These are phyloP conservation scores for Trematocara macrostoma DNA, from an alignment of 2,113 vertebrate genomes.

Conservation along the genomic window DNA sequence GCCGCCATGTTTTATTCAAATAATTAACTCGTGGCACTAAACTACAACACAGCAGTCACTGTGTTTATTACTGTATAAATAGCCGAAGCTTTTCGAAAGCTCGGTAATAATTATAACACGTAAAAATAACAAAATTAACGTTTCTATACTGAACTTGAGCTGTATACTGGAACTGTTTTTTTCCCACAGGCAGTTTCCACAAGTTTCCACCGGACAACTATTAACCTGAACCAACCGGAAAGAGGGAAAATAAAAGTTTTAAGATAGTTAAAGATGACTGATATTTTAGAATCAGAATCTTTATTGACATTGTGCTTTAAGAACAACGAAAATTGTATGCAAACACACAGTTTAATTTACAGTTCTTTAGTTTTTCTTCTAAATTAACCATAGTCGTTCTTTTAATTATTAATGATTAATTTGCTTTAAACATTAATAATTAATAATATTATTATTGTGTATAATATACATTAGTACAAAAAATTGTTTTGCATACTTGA, in stretches of 20 bases:
- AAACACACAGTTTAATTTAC: background rate
- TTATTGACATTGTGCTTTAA: background rate
- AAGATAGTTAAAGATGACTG: background rate
- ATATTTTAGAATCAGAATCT: background rate
- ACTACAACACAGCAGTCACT: background rate
- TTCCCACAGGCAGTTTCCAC: background rate
- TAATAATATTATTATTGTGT: background rate
- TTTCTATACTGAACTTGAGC: background rate
- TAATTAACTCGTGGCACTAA: background rate
- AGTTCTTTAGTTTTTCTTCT: background rate
- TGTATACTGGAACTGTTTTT: conserved; percentile 4
- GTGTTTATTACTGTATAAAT: background rate
- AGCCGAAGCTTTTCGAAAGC: rapidly evolving
- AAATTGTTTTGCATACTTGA: background rate
- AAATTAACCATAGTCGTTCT: background rate
- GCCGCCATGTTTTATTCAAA: conserved; percentile 62
- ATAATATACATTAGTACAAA: background rate
- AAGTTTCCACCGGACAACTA: background rate
- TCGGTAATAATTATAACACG: rapidly evolving
- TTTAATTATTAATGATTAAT: background rate
- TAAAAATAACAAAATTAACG: rapidly evolving
- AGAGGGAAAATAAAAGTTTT: background rate
- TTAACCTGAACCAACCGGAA: background rate
- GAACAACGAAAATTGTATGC: background rate
- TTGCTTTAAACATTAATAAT: background rate